Conservation (phyloP, 2,888 invertebrate species). For the Synergus itoensis region DNA sequence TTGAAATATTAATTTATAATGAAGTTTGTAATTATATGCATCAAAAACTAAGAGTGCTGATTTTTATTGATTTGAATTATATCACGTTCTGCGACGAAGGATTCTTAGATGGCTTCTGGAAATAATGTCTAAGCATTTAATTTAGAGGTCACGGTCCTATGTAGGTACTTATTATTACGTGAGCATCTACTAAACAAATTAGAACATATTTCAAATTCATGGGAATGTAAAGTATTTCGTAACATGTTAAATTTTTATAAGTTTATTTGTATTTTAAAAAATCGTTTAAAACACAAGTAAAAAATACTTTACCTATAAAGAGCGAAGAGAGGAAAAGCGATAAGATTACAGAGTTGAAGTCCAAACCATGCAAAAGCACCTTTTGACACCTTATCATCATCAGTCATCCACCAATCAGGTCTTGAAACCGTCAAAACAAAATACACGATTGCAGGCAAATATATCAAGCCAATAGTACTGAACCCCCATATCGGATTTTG, state of each 20-base stretch:
- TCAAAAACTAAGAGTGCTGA: not conserved
- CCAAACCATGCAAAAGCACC: conserved; percentile 69
- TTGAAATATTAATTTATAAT: too few relatives aligned
- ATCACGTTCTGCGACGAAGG: not conserved
- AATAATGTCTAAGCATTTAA: conserved; percentile 2
- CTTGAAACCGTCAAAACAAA: conserved; percentile 75
- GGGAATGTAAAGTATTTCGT: not conserved
- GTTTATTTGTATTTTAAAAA: not conserved
- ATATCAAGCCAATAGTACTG: conserved; percentile 71
- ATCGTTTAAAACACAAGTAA: not conserved
- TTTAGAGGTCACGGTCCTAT: conserved; percentile 1
- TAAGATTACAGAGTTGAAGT: conserved; percentile 68
- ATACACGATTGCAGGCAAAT: conserved; percentile 73
- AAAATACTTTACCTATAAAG: conserved; percentile 68
- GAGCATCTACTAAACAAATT: not conserved
- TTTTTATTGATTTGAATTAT: conserved; percentile 8
- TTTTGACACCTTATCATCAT: conserved; percentile 70
- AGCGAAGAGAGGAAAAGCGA: conserved; percentile 72
- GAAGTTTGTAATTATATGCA: not conserved
- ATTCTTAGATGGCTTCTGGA: conserved; percentile 16
- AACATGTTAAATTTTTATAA: not conserved
- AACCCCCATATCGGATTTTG: conserved; percentile 80
- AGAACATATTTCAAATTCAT: conserved; percentile 20
- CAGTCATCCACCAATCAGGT: conserved; percentile 76
- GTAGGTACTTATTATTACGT: not conserved